Evolutionary conservation across 2,888 invertebrate species (phyloP).

Genomic region (Torymus aiolomorphi): DNA sequence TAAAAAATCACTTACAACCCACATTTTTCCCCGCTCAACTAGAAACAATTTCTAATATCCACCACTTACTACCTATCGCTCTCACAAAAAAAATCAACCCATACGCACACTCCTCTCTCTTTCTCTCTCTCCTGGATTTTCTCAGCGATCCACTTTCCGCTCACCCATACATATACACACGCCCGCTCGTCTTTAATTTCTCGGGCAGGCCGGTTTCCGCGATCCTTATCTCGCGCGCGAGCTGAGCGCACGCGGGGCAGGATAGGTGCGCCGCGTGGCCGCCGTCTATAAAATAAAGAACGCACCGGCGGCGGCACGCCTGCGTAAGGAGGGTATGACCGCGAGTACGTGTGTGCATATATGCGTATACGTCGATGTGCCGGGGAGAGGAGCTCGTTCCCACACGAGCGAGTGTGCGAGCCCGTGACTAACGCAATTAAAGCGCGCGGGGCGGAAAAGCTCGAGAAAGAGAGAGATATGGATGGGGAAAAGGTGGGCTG

Average conservation of each 20-base stretch:
- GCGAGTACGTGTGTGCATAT: background rate
- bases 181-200: constrained; percentile 40
- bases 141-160: constrained; percentile 45
- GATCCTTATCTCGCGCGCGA: constrained; percentile 53
- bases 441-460: constrained; percentile 40
- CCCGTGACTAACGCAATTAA: constrained; percentile 37
- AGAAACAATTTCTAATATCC: no score
- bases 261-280: constrained; percentile 51
- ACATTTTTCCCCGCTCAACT: no score
- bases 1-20: no score
- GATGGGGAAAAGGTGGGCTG: background rate
- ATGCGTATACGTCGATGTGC: background rate
- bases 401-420: constrained; percentile 4
- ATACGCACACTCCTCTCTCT: no score
- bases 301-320: constrained; percentile 48
- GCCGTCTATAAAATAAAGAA: constrained; percentile 49
- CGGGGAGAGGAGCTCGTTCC: background rate
- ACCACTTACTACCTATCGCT: constrained; percentile 1
- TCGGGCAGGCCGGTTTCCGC: constrained; percentile 49
- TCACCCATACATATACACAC: background rate
- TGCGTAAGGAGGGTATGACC: constrained; percentile 42
- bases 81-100: no score
- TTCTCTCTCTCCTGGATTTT: constrained; percentile 42
- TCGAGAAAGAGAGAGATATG: background rate
- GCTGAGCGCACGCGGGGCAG: background rate